phyloP scores from a whole-genome alignment of 2,113 vertebrate genomes.

The Myiopsitta monachus region DNA sequence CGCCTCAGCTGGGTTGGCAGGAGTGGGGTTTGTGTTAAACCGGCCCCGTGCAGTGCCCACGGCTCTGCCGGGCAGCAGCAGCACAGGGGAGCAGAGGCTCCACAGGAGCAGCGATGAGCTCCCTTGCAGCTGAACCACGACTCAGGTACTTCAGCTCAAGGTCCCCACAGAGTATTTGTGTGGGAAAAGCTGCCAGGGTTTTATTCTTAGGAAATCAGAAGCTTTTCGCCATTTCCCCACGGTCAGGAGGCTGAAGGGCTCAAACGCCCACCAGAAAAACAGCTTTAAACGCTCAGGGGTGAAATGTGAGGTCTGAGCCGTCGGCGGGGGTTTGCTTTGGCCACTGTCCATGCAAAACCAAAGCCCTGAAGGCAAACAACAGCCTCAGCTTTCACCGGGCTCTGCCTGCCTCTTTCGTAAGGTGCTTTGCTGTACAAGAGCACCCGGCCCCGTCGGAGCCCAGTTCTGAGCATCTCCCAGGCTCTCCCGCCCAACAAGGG shows the following conservation, averaged over 20 bases:
- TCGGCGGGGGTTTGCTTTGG: not conserved
- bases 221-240: not conserved
- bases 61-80: not conserved
- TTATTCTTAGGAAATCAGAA: not conserved
- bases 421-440: not conserved
- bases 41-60: not conserved
- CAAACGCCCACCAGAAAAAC: not conserved
- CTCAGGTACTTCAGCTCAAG: not conserved
- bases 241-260: not conserved
- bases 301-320: not conserved
- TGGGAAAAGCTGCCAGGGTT: not conserved
- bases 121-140: not conserved
- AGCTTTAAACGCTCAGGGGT: not conserved
- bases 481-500: not conserved
- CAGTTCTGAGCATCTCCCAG: not conserved
- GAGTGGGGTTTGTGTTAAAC: not conserved
- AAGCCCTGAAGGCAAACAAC: not conserved
- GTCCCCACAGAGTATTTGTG: not conserved
- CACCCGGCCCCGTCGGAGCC: not conserved
- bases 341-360: not conserved
- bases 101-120: not conserved
- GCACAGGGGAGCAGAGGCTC: not conserved
- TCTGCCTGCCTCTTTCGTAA: not conserved
- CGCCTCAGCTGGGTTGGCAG: not conserved
- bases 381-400: not conserved